Conservation (phyloP, 1,140 invertebrate genomes). For the Lasioglossum baleicum region DNA sequence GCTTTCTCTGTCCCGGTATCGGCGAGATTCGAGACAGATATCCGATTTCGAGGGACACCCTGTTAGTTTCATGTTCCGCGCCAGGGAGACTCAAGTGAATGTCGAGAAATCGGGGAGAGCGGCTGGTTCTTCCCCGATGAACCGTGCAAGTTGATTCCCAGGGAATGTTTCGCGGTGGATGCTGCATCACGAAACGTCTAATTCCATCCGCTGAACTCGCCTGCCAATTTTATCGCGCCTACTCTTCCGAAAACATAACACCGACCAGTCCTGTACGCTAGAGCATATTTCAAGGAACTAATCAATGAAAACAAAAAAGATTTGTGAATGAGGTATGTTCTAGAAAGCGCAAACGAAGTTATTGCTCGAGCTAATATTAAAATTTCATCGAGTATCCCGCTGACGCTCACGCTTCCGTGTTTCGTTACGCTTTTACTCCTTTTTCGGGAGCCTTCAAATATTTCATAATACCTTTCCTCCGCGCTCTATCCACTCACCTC, state of each 20-base stretch:
- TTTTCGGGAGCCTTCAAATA: conserved; percentile 7
- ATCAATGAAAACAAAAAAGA: too few species aligned
- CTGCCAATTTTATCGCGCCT: too few species aligned
- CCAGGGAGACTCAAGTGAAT: not conserved
- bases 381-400: conserved; percentile 7
- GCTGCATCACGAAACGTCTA: not conserved
- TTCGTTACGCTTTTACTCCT: not conserved
- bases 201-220: not conserved
- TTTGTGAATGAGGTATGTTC: too few species aligned
- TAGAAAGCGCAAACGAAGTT: too few species aligned
- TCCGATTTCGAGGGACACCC: conserved; percentile 26
- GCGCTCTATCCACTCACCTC: too few species aligned
- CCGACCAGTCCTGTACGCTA: not conserved
- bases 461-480: not conserved
- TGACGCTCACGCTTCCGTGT: not conserved
- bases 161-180: not conserved
- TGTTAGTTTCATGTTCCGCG: conserved; percentile 1
- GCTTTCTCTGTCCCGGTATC: not conserved
- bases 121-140: not conserved
- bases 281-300: not conserved
- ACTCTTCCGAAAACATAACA: too few species aligned
- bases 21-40: conserved; percentile 12
- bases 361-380: conserved; percentile 11
- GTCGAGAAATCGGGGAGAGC: not conserved
- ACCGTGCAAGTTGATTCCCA: not conserved